Percentiles rank a stretch among this genome's conserved stretches.
These are phyloP conservation scores for Mylabris phalerata DNA, from an alignment of 1,140 invertebrate genomes.

Conservation along the genomic window DNA sequence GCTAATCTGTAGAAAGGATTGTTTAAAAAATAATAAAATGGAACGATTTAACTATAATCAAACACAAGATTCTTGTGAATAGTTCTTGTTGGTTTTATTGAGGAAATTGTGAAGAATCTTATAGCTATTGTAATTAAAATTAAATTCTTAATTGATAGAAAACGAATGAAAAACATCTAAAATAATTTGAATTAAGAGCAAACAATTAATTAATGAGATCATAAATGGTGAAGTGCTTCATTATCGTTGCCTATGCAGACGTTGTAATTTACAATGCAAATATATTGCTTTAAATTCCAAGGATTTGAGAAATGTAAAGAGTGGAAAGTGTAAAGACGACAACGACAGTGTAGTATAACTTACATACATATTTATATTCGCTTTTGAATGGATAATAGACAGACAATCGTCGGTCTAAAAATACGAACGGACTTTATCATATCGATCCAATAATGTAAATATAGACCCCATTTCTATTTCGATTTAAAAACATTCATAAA, in stretches of 20 bases:
- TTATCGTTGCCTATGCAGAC: conserved; percentile 6
- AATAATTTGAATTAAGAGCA: conserved; percentile 3
- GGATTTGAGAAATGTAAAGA: conserved; percentile 10
- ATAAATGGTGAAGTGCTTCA: conserved; percentile 5
- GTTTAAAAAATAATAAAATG: no score
- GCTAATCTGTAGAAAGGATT: no score
- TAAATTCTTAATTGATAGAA: no score
- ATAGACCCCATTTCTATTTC: background rate
- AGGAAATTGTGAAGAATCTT: no score
- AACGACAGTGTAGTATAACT: conserved; percentile 12
- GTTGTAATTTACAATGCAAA: conserved; percentile 26
- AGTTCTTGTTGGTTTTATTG: no score
- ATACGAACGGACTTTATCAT: background rate
- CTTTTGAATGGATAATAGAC: conserved; percentile 6
- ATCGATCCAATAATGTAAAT: no score
- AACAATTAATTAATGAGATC: conserved; percentile 10
- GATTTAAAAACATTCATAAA: background rate
- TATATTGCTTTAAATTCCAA: conserved; percentile 24
- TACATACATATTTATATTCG: conserved; percentile 26
- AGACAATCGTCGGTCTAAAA: conserved; percentile 4
- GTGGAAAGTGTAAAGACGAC: conserved; percentile 11
- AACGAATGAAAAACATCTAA: background rate
- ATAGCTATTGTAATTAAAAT: no score
- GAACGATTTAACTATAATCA: no score
- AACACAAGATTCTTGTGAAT: no score